phyloP scores from a whole-genome alignment of 2,113 vertebrate species.

The Stigmatopora argus region DNA sequence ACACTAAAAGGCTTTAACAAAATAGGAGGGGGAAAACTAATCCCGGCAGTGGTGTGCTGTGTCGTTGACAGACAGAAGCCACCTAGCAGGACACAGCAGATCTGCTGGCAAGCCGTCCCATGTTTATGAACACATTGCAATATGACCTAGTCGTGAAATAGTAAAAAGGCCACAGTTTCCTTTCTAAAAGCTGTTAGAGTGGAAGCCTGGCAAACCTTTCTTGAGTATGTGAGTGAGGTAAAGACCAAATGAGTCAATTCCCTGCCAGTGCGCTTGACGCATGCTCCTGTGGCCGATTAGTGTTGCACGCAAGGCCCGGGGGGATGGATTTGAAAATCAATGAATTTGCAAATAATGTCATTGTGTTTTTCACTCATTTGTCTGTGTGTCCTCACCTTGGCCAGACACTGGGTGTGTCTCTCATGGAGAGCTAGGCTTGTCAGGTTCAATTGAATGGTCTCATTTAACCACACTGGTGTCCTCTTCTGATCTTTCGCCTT shows the following conservation, averaged over 20 bases:
- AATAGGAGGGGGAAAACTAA: constrained; percentile 2
- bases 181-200: constrained; percentile 29
- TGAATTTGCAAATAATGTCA: constrained; percentile 33
- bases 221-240: constrained; percentile 22
- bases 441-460: constrained; percentile 63
- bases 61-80: constrained; percentile 35
- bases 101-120: constrained; percentile 25
- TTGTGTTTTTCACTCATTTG: background rate
- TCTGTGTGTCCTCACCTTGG: constrained; percentile 74
- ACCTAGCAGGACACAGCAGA: constrained; percentile 22
- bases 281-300: constrained; percentile 38
- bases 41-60: constrained; percentile 16
- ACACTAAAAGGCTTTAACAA: constrained; percentile 10
- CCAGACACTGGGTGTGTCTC: constrained; percentile 79
- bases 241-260: constrained; percentile 11
- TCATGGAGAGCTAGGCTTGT: constrained; percentile 77
- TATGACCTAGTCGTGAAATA: constrained; percentile 42
- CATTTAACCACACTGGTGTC: constrained; percentile 46
- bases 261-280: constrained; percentile 30
- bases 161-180: constrained; percentile 29
- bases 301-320: constrained; percentile 45
- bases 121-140: constrained; percentile 48
- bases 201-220: constrained; percentile 22
- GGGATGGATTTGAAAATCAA: constrained; percentile 35
- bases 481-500: constrained; percentile 18